Evolutionary conservation across 1,140 invertebrate genomes (phyloP), one percentile per base, ranked within the genome.

Genomic region (Glomeris maerens): DNA sequence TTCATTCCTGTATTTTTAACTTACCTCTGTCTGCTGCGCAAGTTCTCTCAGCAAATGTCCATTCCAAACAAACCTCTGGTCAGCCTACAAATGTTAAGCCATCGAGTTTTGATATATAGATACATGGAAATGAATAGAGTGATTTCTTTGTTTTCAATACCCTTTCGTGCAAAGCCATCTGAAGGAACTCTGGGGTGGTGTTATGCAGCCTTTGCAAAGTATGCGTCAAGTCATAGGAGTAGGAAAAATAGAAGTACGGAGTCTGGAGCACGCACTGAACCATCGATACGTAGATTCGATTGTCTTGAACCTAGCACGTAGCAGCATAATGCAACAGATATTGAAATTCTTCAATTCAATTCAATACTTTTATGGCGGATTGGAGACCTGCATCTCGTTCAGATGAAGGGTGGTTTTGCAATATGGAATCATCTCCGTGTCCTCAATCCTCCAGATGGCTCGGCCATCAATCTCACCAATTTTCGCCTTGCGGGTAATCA

Each of bases 1-100:
- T n/a, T n/a, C n/a, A n/a, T n/a, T 50, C 7, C 21, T 50, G 17
- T 42, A 20, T 28, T 4, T 38, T 25, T 20, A 31, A 27, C 31
- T n/a, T 46, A 57, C 56, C 49, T 81, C 79, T 4, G 76, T 68
- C 52, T 78, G 73, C 2, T 74, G 71, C 51, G 78, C 76, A 51
- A 78, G 60, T 28, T 81, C 75, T 38, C 77, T 72, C 36, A 96
- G 67, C 2, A 96, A 67, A 68, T 83, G 74, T 2, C 77, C 73
- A 66, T 98, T 98, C 94, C 94, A 98, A 3, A 95, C 74, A 69
- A 97, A 97, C 42, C 88, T 72, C 21, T 73, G 67, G 66, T 96
- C 90, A 7, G 91, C 89, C 70, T 72, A 52, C 29, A 60, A 51
- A 22, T 22, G 50, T 13, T 49, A 41, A 45, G 36, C n/a, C n/a